A percentile compares a stretch with the other conserved stretches of the same genome.
Conservation (phyloP, 2,797 vertebrate genomes). For the Acestrorhynchus altus region DNA sequence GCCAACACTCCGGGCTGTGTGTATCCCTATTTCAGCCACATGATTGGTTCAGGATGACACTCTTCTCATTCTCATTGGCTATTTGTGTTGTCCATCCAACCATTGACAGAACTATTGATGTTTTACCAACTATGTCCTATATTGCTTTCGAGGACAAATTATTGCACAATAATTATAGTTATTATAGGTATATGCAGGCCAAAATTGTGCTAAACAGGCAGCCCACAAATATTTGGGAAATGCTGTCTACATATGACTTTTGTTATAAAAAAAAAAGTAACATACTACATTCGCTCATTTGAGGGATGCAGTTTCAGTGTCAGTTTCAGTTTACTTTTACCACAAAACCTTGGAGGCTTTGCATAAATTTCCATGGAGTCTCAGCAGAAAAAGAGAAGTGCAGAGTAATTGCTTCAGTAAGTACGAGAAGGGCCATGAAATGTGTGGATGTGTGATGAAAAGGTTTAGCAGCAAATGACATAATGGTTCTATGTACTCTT, state of each 20-base stretch:
- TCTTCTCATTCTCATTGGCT: too few species aligned
- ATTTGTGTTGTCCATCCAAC: too few species aligned
- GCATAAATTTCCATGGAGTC: neutral
- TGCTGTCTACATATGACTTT: too few species aligned
- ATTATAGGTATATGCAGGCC: too few species aligned
- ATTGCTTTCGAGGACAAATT: too few species aligned
- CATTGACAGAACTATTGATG: too few species aligned
- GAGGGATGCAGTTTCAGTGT: neutral
- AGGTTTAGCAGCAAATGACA: constrained; percentile 21
- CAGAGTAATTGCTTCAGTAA: neutral
- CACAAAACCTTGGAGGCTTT: neutral
- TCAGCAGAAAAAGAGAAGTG: neutral
- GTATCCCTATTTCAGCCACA: too few species aligned
- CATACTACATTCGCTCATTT: neutral
- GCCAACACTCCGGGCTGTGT: too few species aligned
- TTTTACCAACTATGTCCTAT: too few species aligned
- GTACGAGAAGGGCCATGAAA: neutral
- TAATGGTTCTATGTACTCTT: neutral
- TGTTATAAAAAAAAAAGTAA: neutral
- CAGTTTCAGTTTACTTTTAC: neutral
- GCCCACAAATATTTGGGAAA: neutral
- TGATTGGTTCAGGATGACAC: too few species aligned
- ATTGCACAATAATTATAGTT: too few species aligned
- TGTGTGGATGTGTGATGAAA: neutral
- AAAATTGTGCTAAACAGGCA: too few species aligned